Evolutionary conservation across 2,888 invertebrate genomes (phyloP).

Genomic region (Megastigmus dorsalis): DNA sequence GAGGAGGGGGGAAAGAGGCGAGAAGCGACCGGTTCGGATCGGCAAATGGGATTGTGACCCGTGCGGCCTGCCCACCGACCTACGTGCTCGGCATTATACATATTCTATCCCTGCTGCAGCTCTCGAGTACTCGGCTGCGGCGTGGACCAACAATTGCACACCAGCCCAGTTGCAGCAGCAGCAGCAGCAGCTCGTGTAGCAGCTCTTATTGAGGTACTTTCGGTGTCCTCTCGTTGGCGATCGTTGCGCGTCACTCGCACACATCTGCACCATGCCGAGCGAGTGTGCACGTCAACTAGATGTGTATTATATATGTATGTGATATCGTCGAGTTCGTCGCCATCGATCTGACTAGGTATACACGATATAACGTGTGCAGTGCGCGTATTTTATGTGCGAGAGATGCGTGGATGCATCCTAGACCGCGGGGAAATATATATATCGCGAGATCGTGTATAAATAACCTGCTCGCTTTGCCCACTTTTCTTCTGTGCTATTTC

Average conservation of each 20-base stretch:
- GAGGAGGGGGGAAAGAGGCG: slow-evolving; percentile 13
- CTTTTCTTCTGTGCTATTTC: too few species aligned
- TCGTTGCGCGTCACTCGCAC: neutral
- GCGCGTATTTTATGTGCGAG: neutral
- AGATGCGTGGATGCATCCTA: too few species aligned
- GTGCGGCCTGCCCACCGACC: neutral
- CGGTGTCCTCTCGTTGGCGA: neutral
- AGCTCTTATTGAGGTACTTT: slow-evolving; percentile 17
- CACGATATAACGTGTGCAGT: neutral
- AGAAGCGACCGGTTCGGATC: neutral
- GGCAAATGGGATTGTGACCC: slow-evolving; percentile 4
- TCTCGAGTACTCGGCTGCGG: neutral
- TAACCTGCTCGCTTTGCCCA: too few species aligned
- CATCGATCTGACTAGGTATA: too few species aligned
- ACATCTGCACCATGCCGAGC: neutral
- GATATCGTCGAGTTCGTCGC: neutral
- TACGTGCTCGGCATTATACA: slow-evolving; percentile 12
- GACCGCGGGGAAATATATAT: too few species aligned
- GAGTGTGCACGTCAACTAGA: neutral
- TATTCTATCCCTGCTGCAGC: neutral
- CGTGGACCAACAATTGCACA: neutral
- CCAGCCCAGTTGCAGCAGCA: neutral
- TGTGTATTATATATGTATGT: neutral
- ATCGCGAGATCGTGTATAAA: too few species aligned
- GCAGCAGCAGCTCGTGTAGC: neutral